Conservation (phyloP, 2,797 vertebrate species). For the Squalus acanthias region DNA sequence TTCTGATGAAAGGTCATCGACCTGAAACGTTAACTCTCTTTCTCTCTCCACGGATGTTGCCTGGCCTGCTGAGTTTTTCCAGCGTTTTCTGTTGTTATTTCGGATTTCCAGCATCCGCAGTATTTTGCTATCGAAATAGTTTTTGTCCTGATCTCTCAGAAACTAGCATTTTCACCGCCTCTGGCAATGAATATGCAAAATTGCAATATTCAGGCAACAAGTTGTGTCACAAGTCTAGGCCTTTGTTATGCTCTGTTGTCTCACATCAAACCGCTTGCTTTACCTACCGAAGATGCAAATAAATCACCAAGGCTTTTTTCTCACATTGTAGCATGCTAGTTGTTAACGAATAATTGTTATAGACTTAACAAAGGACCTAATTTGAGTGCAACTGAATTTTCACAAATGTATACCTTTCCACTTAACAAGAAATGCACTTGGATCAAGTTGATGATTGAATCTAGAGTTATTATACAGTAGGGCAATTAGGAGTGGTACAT, state of each 20-base stretch:
- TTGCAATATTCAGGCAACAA: not conserved
- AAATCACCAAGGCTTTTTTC: not conserved
- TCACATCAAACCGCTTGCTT: no score
- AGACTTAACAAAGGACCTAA: not conserved
- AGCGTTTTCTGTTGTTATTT: no score
- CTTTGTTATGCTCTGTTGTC: not conserved
- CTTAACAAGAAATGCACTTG: not conserved
- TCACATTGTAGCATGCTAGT: not conserved
- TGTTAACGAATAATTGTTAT: not conserved
- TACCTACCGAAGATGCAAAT: not conserved
- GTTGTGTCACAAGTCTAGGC: not conserved
- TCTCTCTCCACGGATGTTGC: no score
- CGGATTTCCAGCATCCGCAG: no score
- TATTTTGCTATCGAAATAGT: no score
- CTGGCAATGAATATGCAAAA: not conserved
- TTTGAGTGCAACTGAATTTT: not conserved
- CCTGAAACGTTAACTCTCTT: no score
- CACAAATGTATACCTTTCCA: not conserved
- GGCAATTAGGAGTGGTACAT: not conserved
- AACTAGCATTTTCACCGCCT: not conserved
- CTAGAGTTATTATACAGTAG: not conserved
- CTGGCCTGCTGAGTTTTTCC: no score
- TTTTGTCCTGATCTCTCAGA: not conserved
- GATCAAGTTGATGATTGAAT: not conserved
- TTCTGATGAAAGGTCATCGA: no score